phyloP scores from a whole-genome alignment of 2,113 vertebrate genomes.

The Triplophysa rosa region DNA sequence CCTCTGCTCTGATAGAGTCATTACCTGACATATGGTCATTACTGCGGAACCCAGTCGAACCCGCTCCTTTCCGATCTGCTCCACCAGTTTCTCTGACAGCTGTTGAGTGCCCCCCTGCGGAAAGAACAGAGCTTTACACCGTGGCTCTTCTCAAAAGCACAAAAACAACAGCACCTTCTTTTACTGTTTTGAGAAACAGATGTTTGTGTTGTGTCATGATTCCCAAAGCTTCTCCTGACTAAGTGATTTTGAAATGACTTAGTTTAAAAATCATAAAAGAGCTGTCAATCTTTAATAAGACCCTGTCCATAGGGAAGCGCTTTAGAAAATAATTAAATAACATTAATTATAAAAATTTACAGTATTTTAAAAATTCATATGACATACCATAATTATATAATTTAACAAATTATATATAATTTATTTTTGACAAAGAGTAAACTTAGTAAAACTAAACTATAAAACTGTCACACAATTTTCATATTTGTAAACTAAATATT shows the following conservation, averaged over 20 bases:
- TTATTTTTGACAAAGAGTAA: not conserved
- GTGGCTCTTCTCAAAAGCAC: not conserved
- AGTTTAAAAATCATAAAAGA: not conserved
- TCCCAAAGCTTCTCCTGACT: not conserved
- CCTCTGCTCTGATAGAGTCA: conserved; percentile 65
- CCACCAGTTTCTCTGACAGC: conserved; percentile 71
- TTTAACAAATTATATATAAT: too few relatives aligned
- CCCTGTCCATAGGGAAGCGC: too few relatives aligned
- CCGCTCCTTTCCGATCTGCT: conserved; percentile 65
- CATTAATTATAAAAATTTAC: too few relatives aligned
- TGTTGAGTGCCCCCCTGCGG: conserved; percentile 78
- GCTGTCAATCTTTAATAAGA: too few relatives aligned
- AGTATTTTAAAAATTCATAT: too few relatives aligned
- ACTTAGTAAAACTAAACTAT: too few relatives aligned
- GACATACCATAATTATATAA: too few relatives aligned
- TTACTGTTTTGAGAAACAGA: not conserved
- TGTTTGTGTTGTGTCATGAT: not conserved
- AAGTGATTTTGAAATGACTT: not conserved
- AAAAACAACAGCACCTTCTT: not conserved
- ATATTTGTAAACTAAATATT: too few relatives aligned
- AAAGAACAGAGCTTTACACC: conserved; percentile 54
- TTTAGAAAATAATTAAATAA: too few relatives aligned
- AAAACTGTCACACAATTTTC: too few relatives aligned
- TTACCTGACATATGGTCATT: conserved; percentile 77
- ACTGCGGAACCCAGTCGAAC: conserved; percentile 70